Conservation (phyloP, 53 echinoderm and acorn worm species). For the Henricia sp. region DNA sequence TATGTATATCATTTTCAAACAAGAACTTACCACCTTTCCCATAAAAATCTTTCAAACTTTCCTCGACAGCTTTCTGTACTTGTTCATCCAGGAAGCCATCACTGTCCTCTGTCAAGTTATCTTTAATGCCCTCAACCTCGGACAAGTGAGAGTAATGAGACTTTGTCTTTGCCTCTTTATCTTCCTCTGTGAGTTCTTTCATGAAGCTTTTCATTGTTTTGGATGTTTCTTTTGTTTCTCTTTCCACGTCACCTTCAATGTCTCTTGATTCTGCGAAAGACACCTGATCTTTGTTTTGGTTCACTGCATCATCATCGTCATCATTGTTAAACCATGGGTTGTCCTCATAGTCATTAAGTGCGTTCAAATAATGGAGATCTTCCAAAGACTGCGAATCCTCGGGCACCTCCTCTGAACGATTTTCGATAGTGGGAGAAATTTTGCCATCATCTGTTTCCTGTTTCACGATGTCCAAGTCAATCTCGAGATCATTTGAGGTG, state of each 20-base stretch:
- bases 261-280: neutral
- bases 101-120: no score
- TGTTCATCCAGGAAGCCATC: no score
- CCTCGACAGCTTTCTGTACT: no score
- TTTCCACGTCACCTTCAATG: neutral
- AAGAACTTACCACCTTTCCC: no score
- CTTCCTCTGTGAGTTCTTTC: neutral
- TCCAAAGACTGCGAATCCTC: neutral
- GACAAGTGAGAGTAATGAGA: neutral
- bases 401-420: neutral
- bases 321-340: neutral
- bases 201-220: neutral
- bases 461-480: conserved; percentile 26
- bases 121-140: neutral
- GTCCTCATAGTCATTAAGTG: neutral
- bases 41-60: no score
- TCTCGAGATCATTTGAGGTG: neutral
- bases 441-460: conserved; percentile 3
- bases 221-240: neutral
- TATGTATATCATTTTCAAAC: no score
- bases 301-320: neutral
- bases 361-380: neutral
- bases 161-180: neutral
- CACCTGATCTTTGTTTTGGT: conserved; percentile 1
- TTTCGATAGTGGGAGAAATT: neutral